Percentiles rank a stretch among this genome's conserved stretches.
Conservation (phyloP, 2,888 invertebrate species). For the Choreutis nemorana region DNA sequence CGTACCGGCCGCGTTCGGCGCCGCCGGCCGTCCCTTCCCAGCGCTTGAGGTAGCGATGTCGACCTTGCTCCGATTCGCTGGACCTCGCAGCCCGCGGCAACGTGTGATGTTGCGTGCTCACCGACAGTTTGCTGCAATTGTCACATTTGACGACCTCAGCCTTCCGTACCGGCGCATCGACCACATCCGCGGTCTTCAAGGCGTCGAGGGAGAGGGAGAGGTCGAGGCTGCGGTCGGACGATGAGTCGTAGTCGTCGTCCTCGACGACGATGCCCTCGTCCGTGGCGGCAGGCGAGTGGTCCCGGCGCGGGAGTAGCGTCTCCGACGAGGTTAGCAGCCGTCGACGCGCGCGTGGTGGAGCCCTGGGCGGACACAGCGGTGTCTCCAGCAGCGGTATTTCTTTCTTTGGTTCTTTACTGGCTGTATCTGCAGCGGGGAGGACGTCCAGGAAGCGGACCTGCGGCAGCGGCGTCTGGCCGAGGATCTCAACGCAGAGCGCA, state of each 20-base stretch:
- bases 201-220: conserved; percentile 53
- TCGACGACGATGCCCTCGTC: conserved; percentile 63
- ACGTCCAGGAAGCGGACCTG: conserved; percentile 78
- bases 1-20: conserved; percentile 43
- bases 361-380: conserved; percentile 40
- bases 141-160: conserved; percentile 53
- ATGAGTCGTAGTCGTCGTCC: conserved; percentile 64
- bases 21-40: conserved; percentile 54
- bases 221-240: conserved; percentile 65
- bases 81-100: conserved; percentile 49
- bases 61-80: conserved; percentile 43
- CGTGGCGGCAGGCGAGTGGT: conserved; percentile 57
- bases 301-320: conserved; percentile 43
- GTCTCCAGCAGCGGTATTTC: conserved; percentile 36
- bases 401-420: conserved; percentile 46
- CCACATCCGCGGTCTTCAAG: conserved; percentile 47
- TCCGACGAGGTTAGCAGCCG: conserved; percentile 45
- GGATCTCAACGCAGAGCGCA: conserved; percentile 76
- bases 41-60: conserved; percentile 48
- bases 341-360: conserved; percentile 53
- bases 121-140: conserved; percentile 51
- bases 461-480: conserved; percentile 77
- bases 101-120: conserved; percentile 41
- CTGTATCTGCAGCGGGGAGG: conserved; percentile 66
- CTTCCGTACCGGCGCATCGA: conserved; percentile 49